Base-by-base conservation (phyloP, 1,140 invertebrate species). In the Brachystomella parvula region DNA sequence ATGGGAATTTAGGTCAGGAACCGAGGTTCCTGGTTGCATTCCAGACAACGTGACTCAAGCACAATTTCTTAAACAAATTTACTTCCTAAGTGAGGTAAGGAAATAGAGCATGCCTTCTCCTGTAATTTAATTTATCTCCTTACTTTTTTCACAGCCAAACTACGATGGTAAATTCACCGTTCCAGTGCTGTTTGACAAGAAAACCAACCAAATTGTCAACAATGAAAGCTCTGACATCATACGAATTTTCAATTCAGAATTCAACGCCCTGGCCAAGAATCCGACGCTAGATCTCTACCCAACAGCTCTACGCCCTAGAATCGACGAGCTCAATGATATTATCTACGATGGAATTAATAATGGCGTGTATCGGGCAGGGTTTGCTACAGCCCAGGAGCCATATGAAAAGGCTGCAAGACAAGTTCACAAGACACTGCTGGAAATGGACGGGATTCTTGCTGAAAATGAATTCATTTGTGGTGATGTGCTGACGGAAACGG, bases 141-240 rank as follows among this genome's bases (percentile, higher is more conserved):
- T 53, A 15, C 3, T 53, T 53, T 53, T 15, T 53, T 53, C n/a
- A 17, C 24, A 53, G 28, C 61, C 64, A 35, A 59, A 63, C 26
- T 72, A 72, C 39, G 28, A 29, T 17, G 71, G 65, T n/a, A 30
- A 66, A 19, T 67, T 65, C 49, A 72, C 67, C 12, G 71, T 72
- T 1, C 71, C 71, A 3, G 35, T 72, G 12, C 67, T 72, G 6
- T 72, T 56, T 35, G 71, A 72, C 47, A 69, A 59, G 30, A 72
- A 72, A 47, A 70, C 67, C 0, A 65, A 64, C 2, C 60, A 35
- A 28, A 68, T 72, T 49, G 71, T 72, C 0, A 72, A 72, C 44
- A 72, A 72, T 30, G 67, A 72, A 49, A 72, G 71, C 28, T 64
- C 67, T 0, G 71, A 72, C 33, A 72, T 72, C n/a, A 33, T 72